Evolutionary conservation across 2,888 invertebrate genomes (phyloP).

Genomic region (Orthosia cruda): DNA sequence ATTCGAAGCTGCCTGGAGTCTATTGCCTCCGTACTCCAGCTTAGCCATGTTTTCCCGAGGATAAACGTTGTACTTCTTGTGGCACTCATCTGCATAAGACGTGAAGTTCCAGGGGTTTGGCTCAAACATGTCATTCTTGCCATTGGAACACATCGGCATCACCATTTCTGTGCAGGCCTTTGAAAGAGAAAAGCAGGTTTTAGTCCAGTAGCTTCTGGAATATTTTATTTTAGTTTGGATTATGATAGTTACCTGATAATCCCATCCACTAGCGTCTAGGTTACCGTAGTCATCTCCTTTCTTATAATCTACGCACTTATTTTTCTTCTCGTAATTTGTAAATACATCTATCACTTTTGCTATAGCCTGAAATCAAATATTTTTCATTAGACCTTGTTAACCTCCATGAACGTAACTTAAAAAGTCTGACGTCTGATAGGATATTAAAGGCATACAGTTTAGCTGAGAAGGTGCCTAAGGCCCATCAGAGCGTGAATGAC

Average conservation of each 20-base stretch:
- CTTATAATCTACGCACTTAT: constrained; percentile 93
- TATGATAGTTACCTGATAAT: constrained; percentile 94
- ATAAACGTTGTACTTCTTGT: constrained; percentile 93
- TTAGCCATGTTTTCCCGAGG: constrained; percentile 94
- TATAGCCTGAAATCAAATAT: constrained; percentile 88
- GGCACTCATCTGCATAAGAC: constrained; percentile 93
- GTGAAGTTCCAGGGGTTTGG: constrained; percentile 94
- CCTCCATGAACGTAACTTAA: too few relatives aligned
- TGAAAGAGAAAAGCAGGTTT: constrained; percentile 45
- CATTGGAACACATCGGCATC: constrained; percentile 97
- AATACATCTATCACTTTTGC: constrained; percentile 94
- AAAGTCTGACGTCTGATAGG: too few relatives aligned
- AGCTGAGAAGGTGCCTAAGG: too few relatives aligned
- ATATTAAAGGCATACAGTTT: too few relatives aligned
- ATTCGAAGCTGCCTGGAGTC: constrained; percentile 93
- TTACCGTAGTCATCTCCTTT: constrained; percentile 90
- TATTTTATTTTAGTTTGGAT: not conserved
- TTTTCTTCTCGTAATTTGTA: constrained; percentile 95
- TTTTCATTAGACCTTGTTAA: not conserved
- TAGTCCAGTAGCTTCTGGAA: not conserved
- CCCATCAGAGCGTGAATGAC: too few relatives aligned
- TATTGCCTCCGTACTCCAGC: constrained; percentile 95
- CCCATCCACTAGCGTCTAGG: constrained; percentile 95
- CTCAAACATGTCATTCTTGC: constrained; percentile 96
- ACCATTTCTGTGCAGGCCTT: constrained; percentile 99